These are phyloP conservation scores for Rhynchotus rufescens DNA, from an alignment of 2,797 vertebrate species.

Conservation along the genomic window DNA sequence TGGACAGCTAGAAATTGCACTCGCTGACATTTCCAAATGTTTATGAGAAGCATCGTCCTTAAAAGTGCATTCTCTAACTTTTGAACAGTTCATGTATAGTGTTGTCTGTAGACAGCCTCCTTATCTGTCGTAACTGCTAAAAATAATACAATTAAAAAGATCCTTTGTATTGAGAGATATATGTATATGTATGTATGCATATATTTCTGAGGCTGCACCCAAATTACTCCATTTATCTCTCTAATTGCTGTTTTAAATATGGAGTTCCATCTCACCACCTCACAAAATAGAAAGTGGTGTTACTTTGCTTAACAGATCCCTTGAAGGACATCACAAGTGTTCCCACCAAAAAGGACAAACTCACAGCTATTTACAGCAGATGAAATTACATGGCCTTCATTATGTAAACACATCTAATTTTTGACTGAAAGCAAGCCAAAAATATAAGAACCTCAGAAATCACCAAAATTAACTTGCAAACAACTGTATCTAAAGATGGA, in stretches of 20 bases:
- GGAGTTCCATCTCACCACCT: not conserved
- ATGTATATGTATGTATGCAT: no score
- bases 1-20: not conserved
- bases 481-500: not conserved
- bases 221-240: not conserved
- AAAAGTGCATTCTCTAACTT: not conserved
- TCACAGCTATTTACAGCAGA: not conserved
- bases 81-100: not conserved
- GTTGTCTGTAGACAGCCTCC: not conserved
- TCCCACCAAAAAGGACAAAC: no score
- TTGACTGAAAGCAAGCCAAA: not conserved
- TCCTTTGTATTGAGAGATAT: no score
- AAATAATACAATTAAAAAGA: not conserved
- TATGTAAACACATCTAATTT: not conserved
- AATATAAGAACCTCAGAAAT: accelerated
- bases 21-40: not conserved
- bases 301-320: not conserved
- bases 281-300: not conserved
- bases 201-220: no score
- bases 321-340: not conserved
- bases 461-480: not conserved
- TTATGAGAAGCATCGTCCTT: not conserved
- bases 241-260: not conserved
- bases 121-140: not conserved
- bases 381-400: not conserved